Evolutionary conservation across 2,888 invertebrate species (phyloP).

Genomic region (Eudemis profundana): DNA sequence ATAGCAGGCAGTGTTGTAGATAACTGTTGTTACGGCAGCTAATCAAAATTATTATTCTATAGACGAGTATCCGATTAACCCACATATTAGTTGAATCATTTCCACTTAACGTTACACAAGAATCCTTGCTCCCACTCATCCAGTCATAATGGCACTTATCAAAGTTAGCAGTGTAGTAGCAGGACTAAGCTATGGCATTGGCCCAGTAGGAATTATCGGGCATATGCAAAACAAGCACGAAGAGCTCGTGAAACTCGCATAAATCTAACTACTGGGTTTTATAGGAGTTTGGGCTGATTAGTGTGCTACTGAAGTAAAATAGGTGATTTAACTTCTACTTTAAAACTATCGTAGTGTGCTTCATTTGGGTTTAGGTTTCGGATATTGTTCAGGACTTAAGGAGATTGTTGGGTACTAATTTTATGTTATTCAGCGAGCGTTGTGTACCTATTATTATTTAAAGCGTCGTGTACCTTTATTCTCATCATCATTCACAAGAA

Average conservation of each 20-base stretch:
- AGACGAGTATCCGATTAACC: no score
- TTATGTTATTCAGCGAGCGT: no score
- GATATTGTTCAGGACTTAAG: not conserved
- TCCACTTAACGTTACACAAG: not conserved
- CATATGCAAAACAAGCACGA: conserved; percentile 37
- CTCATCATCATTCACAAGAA: no score
- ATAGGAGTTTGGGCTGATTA: conserved; percentile 39
- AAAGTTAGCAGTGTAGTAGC: conserved; percentile 1
- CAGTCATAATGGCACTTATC: not conserved
- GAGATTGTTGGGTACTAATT: no score
- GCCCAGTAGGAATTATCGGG: conserved; percentile 28
- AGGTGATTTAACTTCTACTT: conserved; percentile 33
- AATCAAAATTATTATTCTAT: no score
- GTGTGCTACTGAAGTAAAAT: conserved; percentile 26
- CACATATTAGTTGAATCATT: no score
- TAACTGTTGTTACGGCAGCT: no score
- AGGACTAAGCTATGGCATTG: conserved; percentile 24
- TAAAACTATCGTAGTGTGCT: conserved; percentile 6
- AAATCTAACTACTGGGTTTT: conserved; percentile 38
- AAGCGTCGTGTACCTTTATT: no score
- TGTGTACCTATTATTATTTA: no score
- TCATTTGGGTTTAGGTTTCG: not conserved
- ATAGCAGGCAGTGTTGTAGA: no score
- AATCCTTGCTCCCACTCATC: not conserved
- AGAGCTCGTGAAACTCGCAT: conserved; percentile 35